phyloP scores from a whole-genome alignment of 2,888 invertebrate species.

The Linyphia triangularis region DNA sequence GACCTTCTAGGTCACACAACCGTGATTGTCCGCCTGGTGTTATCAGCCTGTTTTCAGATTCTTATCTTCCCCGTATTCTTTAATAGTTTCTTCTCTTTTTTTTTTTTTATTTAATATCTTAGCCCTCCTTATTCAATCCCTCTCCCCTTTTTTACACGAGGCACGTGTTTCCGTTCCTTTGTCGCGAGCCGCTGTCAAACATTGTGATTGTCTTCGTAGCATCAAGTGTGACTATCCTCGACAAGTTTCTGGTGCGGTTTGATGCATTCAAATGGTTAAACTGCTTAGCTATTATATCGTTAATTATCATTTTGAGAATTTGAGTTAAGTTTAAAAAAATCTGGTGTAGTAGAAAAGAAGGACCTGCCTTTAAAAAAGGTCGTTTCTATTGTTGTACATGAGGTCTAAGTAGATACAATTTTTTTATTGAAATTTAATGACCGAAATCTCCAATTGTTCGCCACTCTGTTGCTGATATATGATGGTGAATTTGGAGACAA shows the following conservation, averaged over 20 bases:
- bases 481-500: too few relatives aligned
- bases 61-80: constrained; percentile 34
- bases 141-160: not conserved
- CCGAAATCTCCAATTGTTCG: too few relatives aligned
- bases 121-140: not conserved
- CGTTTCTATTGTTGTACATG: too few relatives aligned
- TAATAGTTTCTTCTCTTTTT: constrained; percentile 24
- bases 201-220: too few relatives aligned
- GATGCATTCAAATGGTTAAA: not conserved
- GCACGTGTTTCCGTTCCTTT: constrained; percentile 49
- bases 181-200: constrained; percentile 39
- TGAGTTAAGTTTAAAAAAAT: too few relatives aligned
- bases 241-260: not conserved
- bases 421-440: too few relatives aligned
- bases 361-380: too few relatives aligned
- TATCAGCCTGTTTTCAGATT: constrained; percentile 25
- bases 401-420: too few relatives aligned
- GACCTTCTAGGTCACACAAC: constrained; percentile 24
- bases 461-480: too few relatives aligned
- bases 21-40: constrained; percentile 7
- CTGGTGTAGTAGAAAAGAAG: too few relatives aligned
- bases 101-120: not conserved
- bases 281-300: too few relatives aligned
- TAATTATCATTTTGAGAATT: too few relatives aligned
- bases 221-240: constrained; percentile 7